Evolutionary conservation across 1,140 invertebrate genomes (phyloP).

Genomic region (Luehdorfia chinensis): DNA sequence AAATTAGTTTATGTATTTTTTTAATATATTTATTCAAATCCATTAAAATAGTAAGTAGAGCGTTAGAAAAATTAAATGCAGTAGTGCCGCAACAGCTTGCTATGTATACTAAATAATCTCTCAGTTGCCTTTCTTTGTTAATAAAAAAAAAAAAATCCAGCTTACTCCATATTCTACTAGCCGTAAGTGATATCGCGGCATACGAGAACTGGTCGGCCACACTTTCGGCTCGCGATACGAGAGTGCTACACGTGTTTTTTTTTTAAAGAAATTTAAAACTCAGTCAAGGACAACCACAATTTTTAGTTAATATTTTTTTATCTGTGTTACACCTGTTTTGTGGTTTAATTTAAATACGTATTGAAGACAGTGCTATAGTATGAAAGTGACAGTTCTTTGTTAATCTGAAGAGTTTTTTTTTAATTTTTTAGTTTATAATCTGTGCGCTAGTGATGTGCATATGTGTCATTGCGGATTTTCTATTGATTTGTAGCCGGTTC

Average conservation of each 20-base stretch:
- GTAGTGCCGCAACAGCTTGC: too few species aligned
- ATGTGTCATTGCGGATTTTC: conserved; percentile 20
- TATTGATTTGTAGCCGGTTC: conserved; percentile 31
- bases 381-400: conserved; percentile 2
- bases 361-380: neutral
- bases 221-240: conserved; percentile 22
- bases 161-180: conserved; percentile 11
- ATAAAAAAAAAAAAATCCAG: neutral
- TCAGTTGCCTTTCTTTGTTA: too few species aligned
- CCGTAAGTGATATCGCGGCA: conserved; percentile 9
- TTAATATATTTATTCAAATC: too few species aligned
- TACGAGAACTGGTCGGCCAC: conserved; percentile 23
- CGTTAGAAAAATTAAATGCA: too few species aligned
- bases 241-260: conserved; percentile 31
- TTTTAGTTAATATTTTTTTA: conserved; percentile 2
- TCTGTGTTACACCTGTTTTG: neutral
- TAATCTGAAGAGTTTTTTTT: neutral
- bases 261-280: conserved; percentile 12
- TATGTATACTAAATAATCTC: too few species aligned
- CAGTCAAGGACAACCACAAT: conserved; percentile 14
- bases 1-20: too few species aligned
- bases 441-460: conserved; percentile 29
- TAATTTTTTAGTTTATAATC: conserved; percentile 8
- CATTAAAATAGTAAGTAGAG: too few species aligned
- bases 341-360: neutral